Percentiles rank a stretch among this genome's conserved stretches.
phyloP scores from a whole-genome alignment of 2,888 invertebrate species.

The Sphaerolaimus hirsutus region DNA sequence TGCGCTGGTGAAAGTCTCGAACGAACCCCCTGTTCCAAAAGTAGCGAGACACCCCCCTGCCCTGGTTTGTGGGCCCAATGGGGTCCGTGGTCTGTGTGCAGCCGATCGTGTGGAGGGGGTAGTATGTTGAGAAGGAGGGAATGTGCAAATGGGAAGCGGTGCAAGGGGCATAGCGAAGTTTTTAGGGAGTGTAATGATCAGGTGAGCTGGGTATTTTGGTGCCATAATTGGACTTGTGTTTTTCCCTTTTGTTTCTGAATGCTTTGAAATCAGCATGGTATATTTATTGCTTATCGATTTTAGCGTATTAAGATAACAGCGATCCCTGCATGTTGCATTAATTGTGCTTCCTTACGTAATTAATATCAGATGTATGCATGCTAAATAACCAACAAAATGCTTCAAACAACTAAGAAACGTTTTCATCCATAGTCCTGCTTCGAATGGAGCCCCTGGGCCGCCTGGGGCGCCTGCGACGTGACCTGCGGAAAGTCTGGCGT shows the following conservation, averaged over 20 bases:
- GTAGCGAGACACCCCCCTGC: neutral
- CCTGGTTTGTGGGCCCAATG: neutral
- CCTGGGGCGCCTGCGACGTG: neutral
- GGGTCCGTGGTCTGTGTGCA: neutral
- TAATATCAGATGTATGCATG: neutral
- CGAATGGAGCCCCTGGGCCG: neutral
- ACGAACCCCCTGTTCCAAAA: neutral
- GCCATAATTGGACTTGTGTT: neutral
- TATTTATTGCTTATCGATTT: too few species aligned
- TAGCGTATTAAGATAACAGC: too few species aligned
- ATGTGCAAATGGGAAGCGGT: neutral
- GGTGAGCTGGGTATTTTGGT: neutral
- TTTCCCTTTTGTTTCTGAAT: neutral
- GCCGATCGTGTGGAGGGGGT: neutral
- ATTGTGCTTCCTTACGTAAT: too few species aligned
- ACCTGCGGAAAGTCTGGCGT: neutral
- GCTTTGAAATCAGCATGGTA: too few species aligned
- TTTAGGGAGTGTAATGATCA: constrained; percentile 7
- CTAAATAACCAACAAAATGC: neutral
- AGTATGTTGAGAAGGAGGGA: neutral
- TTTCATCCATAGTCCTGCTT: neutral
- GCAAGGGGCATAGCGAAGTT: neutral
- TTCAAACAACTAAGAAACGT: neutral
- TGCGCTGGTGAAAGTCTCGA: neutral
- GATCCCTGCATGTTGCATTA: too few species aligned